phyloP scores from a whole-genome alignment of 1,140 invertebrate genomes.

The Eriocheir sinensis region DNA sequence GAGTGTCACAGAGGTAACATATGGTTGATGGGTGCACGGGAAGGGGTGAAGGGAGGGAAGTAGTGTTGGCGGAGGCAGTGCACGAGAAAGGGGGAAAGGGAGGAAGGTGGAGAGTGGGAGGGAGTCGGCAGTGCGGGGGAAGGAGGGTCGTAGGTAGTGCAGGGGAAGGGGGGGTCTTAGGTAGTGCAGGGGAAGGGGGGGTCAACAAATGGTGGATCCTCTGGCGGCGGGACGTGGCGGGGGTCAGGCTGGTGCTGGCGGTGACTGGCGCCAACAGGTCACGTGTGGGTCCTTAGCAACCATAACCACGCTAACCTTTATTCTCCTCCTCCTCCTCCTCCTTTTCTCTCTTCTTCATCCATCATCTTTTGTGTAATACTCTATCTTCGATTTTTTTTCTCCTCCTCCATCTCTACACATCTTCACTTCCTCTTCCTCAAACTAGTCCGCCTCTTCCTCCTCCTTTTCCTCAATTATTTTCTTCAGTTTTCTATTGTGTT shows the following conservation, averaged over 20 bases:
- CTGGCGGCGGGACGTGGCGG: neutral
- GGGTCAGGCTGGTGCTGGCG: neutral
- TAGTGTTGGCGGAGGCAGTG: neutral
- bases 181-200: neutral
- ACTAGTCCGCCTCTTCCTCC: neutral
- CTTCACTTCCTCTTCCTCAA: no score
- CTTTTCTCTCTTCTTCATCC: neutral
- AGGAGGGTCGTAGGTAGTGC: neutral
- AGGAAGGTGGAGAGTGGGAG: neutral
- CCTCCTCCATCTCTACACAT: no score
- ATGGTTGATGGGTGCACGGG: neutral
- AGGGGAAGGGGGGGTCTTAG: neutral
- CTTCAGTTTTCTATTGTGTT: neutral
- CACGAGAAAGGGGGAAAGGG: neutral
- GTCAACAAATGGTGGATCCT: no score
- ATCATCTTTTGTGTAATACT: neutral
- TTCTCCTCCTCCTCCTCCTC: constrained; percentile 42
- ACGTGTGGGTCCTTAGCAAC: neutral
- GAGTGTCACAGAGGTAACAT: neutral
- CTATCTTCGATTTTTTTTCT: no score
- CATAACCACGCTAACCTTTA: neutral
- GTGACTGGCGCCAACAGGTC: neutral
- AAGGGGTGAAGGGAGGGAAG: neutral
- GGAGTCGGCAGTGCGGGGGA: neutral
- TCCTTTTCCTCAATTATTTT: neutral